Base-by-base conservation (phyloP, 37 sponge, comb jelly and placozoan species). In the Spongia lamella region DNA sequence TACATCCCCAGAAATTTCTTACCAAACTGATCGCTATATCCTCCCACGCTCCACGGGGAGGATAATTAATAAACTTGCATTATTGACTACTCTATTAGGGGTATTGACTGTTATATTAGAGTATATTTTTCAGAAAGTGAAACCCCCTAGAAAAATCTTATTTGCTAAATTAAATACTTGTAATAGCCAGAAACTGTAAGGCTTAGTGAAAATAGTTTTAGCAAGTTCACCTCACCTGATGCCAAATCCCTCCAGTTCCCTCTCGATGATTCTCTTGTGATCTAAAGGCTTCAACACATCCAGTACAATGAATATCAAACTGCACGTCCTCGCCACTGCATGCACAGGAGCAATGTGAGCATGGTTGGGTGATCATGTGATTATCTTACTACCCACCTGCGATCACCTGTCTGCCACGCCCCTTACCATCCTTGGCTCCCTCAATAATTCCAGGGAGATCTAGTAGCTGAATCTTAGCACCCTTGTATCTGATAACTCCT, bases 381-480 rank as follows among this genome's bases (percentile, higher is more conserved):
- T 43, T 43, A 9, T 43, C 15, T 50, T 77, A 26, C n/a, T n/a
- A n/a, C n/a, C n/a, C 9, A 43, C 47, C 47, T 43, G 94, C 94
- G 43, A 93, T 97, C 53, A 97, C 94, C 79, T 97, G 92, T 47
- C 90, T 85, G 49, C 99, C 99, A 81, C 99, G 56, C 59, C 99
- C 99, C 56, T 95, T 92, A 21, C 99, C 99, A 47, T 98, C 99
- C 80, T 95, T 98, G 0, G 99, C 99, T 52, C 99, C 99, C 68
- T 98, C 99, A 59, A 98, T 98, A 51, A 98, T 98, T 4, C 99
- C 99, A 25, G 99, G 99, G 0, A 98, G 86, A 73, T 98, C 99
- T 16, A 98, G 81, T 52, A 98, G 56, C 95, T 97, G 76, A 70
- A 93, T 86, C 66, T 90, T 93, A 3, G 97, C 97, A 35, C 97